A percentile compares a stretch with the other conserved stretches of the same genome.
phyloP scores from a whole-genome alignment of 2,888 invertebrate genomes.

The Cryptocephalus moraei region DNA sequence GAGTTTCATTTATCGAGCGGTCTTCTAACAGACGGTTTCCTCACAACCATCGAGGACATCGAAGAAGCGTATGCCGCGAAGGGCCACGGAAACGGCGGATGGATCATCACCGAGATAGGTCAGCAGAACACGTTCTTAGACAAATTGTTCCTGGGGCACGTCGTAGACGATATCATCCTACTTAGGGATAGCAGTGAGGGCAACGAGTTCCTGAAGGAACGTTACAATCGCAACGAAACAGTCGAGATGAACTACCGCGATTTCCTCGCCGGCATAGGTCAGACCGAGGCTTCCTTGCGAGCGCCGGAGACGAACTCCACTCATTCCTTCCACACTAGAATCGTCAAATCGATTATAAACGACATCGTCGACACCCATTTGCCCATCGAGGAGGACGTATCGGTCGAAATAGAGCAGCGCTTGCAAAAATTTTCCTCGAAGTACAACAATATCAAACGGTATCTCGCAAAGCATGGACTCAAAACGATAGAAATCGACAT shows the following conservation, averaged over 20 bases:
- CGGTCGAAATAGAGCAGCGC: slow-evolving; percentile 13
- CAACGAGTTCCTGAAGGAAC: slow-evolving; percentile 31
- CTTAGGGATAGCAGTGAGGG: slow-evolving; percentile 41
- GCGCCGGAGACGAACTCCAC: slow-evolving; percentile 17
- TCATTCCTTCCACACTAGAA: slow-evolving; percentile 5
- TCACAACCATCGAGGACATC: too few relatives aligned
- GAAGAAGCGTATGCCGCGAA: slow-evolving; percentile 17
- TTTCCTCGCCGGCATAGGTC: slow-evolving; percentile 25
- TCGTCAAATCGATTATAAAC: slow-evolving; percentile 13
- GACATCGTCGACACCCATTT: slow-evolving; percentile 12
- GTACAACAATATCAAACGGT: slow-evolving; percentile 18
- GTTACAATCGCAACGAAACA: background rate
- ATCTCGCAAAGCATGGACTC: slow-evolving; percentile 19
- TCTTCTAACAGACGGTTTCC: too few relatives aligned
- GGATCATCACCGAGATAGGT: slow-evolving; percentile 51
- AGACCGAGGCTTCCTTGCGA: slow-evolving; percentile 24
- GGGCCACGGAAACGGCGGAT: slow-evolving; percentile 40
- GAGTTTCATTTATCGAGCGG: too few relatives aligned
- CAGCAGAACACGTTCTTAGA: slow-evolving; percentile 42
- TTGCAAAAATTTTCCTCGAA: slow-evolving; percentile 19
- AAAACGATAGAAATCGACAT: slow-evolving; percentile 22
- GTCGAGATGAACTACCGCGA: slow-evolving; percentile 19
- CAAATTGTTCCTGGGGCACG: slow-evolving; percentile 37
- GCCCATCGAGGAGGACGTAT: background rate
- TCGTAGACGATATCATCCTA: slow-evolving; percentile 47